Conservation (phyloP, 92 coral and sea anemone species). For the Zoanthus sansibaricus region DNA sequence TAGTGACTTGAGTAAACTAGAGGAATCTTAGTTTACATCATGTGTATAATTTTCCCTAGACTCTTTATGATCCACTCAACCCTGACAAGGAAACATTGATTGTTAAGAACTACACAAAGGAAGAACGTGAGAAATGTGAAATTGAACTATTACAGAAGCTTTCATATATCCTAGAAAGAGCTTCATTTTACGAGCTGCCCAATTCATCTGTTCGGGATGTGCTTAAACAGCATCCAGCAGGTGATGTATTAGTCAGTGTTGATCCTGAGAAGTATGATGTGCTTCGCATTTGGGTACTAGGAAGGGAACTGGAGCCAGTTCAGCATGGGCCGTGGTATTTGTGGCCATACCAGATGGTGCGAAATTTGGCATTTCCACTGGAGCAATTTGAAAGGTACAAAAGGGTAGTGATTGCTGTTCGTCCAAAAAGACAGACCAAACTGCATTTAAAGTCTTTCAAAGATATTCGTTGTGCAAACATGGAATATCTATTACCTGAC, state of each 20-base stretch:
- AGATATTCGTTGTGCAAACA: conserved; percentile 84
- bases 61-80: conserved; percentile 87
- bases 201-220: conserved; percentile 64
- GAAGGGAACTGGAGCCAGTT: conserved; percentile 76
- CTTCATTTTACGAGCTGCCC: conserved; percentile 90
- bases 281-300: conserved; percentile 83
- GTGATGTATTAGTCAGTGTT: conserved; percentile 85
- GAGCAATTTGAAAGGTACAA: conserved; percentile 75
- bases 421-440: conserved; percentile 81
- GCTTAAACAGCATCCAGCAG: conserved; percentile 83
- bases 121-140: conserved; percentile 76
- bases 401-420: conserved; percentile 82
- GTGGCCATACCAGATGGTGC: conserved; percentile 27
- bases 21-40: too few species aligned
- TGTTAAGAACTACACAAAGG: conserved; percentile 63
- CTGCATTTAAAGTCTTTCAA: conserved; percentile 82
- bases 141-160: conserved; percentile 72
- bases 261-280: conserved; percentile 84
- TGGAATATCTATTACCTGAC: conserved; percentile 88
- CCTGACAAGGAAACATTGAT: conserved; percentile 90
- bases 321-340: conserved; percentile 62
- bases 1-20: too few species aligned
- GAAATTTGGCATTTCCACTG: conserved; percentile 40
- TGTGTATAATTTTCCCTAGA: conserved; percentile 28
- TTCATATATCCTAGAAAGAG: conserved; percentile 73